Percentiles rank a stretch among this genome's conserved stretches.
phyloP scores from a whole-genome alignment of 2,113 vertebrate genomes.

The Pimephales promelas region DNA sequence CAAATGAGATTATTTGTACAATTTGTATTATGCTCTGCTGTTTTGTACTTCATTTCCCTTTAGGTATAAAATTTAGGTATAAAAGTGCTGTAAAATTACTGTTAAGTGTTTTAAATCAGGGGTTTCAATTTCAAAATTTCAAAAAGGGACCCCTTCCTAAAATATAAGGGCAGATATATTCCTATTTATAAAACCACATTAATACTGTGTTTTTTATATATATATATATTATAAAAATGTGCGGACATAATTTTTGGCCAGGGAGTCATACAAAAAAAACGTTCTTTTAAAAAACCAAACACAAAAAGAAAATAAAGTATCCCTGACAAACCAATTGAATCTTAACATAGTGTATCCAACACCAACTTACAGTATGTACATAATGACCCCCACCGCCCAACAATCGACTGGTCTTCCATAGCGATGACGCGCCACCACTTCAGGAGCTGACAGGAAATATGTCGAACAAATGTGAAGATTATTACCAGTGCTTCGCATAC shows the following conservation, averaged over 20 bases:
- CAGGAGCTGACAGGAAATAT: constrained; percentile 73
- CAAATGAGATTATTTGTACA: not conserved
- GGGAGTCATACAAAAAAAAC: too few species aligned
- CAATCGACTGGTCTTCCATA: constrained; percentile 86
- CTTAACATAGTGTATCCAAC: not conserved
- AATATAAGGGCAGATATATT: too few species aligned
- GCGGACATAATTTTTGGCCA: too few species aligned
- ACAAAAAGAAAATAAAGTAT: not conserved
- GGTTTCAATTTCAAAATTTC: not conserved
- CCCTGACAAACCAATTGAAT: not conserved
- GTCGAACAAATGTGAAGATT: constrained; percentile 1
- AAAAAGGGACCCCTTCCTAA: too few species aligned
- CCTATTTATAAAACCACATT: too few species aligned
- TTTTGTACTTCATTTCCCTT: not conserved
- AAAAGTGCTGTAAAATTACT: not conserved
- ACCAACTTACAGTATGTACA: constrained; percentile 83
- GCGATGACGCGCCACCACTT: constrained; percentile 83
- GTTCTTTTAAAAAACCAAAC: not conserved
- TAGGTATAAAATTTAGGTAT: not conserved
- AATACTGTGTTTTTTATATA: too few species aligned
- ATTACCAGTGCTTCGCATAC: not conserved
- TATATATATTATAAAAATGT: too few species aligned
- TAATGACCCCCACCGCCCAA: constrained; percentile 86
- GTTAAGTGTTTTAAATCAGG: not conserved
- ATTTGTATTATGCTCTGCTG: not conserved